Base-by-base conservation (phyloP, 2,797 vertebrate species). In the Yasuhikotakia modesta region DNA sequence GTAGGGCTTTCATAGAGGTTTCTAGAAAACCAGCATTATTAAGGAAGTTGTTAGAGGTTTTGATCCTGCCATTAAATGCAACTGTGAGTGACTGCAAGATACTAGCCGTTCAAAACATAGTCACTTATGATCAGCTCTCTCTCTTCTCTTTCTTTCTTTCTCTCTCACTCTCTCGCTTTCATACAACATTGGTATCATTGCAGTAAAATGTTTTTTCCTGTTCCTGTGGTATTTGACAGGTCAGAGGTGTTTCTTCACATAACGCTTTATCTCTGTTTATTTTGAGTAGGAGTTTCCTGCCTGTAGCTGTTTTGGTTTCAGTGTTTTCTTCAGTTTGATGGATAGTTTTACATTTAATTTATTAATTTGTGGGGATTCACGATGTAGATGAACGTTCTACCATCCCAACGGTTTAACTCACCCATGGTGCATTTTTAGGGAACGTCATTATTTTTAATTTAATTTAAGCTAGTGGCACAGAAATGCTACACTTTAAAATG, bases 41-140 rank as follows among this genome's bases (percentile, higher is more conserved):
- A n/a, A n/a, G n/a, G n/a, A n/a, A n/a, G n/a, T n/a, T n/a, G n/a
- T n/a, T n/a, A n/a, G n/a, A n/a, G n/a, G n/a, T n/a, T n/a, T n/a
- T n/a, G n/a, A n/a, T n/a, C 64, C 22, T 17, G 17, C 46, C 52
- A 27, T 16, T 67, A n/a, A 24, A 58, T 76, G 35, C 46, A 68
- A 35, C 52, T 48, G 46, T 76, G 65, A 66, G 61, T 66, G 73
- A 66, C 61, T 65, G 46, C 32, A 32, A 43, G 68, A 60, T 53
- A 68, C 32, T 46, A 76, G 39, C 17, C 39, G 58, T 68, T 76
- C 17, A 60, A 68, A 68, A 60, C 14, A 55, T 10, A 53, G 46
- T 57, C 52, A 39, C 22, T 48, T 35, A 65, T 3, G 22, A 32
- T 48, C 5, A 72, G 63, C 60, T 39, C 16, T 64, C 24, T 57